phyloP scores from a whole-genome alignment of 2,797 vertebrate species.

The Arremon brunneinucha region DNA sequence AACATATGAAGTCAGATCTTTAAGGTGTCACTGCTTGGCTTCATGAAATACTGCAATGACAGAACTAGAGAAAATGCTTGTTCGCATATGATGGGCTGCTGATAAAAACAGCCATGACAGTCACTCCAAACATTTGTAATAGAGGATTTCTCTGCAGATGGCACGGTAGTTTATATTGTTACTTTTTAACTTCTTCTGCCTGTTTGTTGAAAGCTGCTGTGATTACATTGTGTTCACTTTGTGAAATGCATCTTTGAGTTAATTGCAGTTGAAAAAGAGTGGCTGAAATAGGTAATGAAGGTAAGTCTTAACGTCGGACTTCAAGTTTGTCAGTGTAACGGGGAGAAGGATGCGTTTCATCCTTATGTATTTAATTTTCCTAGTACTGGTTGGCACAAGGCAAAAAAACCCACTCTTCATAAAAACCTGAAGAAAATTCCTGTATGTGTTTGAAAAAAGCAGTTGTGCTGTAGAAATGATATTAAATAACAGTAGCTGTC shows the following conservation, averaged over 20 bases:
- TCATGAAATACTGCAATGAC: background rate
- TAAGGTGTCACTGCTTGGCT: background rate
- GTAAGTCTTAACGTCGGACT: background rate
- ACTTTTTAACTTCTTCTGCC: background rate
- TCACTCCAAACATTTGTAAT: background rate
- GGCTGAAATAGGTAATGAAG: background rate
- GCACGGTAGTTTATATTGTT: background rate
- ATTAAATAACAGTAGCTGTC: background rate
- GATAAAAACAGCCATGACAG: background rate
- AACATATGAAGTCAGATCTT: background rate
- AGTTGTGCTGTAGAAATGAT: background rate
- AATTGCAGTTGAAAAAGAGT: background rate
- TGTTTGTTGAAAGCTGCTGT: background rate
- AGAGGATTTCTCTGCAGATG: background rate
- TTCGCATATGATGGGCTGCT: background rate
- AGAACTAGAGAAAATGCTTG: background rate
- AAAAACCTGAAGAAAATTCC: background rate
- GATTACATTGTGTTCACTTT: background rate
- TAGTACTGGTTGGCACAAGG: background rate
- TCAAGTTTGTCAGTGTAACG: background rate
- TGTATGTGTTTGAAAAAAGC: background rate
- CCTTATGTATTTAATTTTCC: background rate
- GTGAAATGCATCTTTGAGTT: background rate
- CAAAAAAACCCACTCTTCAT: background rate
- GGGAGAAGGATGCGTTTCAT: background rate